Conservation (phyloP, 2,888 invertebrate species). For the Drosophila neonasuta region DNA sequence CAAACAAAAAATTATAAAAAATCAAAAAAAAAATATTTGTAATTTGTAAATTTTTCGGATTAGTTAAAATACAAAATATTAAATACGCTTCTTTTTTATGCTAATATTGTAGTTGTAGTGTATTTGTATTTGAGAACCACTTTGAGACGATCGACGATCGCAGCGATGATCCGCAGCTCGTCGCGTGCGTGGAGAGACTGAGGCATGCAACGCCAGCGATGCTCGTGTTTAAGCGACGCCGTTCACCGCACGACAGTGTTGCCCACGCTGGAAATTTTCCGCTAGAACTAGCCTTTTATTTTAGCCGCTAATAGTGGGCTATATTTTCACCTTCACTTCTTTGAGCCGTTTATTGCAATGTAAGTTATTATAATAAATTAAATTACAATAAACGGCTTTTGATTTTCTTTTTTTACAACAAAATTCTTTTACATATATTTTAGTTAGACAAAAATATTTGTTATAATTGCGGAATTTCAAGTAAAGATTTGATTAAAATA, state of each 20-base stretch:
- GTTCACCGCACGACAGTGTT: conserved; percentile 34
- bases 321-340: neutral
- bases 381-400: too few species aligned
- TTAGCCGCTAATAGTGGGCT: neutral
- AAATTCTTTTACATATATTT: too few species aligned
- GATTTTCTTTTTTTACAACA: too few species aligned
- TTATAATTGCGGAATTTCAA: too few species aligned
- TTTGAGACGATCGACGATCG: conserved; percentile 44
- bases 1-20: conserved; percentile 22
- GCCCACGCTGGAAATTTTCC: conserved; percentile 7
- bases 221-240: conserved; percentile 46
- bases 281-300: neutral
- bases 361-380: neutral
- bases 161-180: conserved; percentile 62
- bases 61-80: conserved; percentile 27
- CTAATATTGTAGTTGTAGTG: conserved; percentile 6
- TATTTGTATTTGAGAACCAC: conserved; percentile 39
- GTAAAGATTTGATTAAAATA: too few species aligned
- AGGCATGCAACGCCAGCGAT: conserved; percentile 53
- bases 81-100: conserved; percentile 42
- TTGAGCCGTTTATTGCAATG: neutral
- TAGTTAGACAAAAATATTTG: too few species aligned
- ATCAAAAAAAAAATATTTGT: conserved; percentile 18
- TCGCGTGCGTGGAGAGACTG: conserved; percentile 63
- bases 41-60: conserved; percentile 2